Conservation (phyloP, 2,888 invertebrate genomes). For the Pecten maximus region DNA sequence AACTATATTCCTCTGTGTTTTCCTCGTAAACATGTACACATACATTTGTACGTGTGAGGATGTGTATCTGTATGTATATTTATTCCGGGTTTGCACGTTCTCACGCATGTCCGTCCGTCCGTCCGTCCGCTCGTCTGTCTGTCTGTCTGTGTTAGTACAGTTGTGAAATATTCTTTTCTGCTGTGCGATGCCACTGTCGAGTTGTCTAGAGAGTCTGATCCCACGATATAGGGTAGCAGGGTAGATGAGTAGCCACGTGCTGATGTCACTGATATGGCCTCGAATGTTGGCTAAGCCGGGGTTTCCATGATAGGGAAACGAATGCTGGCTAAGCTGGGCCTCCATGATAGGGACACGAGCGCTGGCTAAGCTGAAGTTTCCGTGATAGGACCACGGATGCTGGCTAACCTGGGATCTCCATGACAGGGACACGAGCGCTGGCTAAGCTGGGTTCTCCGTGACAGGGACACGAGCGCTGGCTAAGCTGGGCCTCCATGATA, state of each 20-base stretch:
- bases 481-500: not conserved
- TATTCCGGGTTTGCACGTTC: too few relatives aligned
- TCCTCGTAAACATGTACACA: not conserved
- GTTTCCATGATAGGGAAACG: not conserved
- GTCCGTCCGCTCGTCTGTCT: too few relatives aligned
- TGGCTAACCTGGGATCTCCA: too few relatives aligned
- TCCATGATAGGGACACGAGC: not conserved
- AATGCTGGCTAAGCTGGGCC: not conserved
- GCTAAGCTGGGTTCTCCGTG: too few relatives aligned
- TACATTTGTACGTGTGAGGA: not conserved
- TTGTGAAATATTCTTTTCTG: too few relatives aligned
- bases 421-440: too few relatives aligned
- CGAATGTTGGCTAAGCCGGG: too few relatives aligned
- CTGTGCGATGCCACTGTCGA: not conserved
- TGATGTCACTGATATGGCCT: too few relatives aligned
- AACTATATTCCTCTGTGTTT: not conserved
- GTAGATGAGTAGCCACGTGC: too few relatives aligned
- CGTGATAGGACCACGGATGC: too few relatives aligned
- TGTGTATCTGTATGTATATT: not conserved
- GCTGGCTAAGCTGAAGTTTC: not conserved
- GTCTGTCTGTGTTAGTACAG: too few relatives aligned
- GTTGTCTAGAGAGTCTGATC: not conserved
- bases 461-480: not conserved
- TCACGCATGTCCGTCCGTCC: too few relatives aligned
- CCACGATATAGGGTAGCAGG: not conserved